Base-by-base conservation (phyloP, 2,888 invertebrate genomes). In the Lithophane leautieri region DNA sequence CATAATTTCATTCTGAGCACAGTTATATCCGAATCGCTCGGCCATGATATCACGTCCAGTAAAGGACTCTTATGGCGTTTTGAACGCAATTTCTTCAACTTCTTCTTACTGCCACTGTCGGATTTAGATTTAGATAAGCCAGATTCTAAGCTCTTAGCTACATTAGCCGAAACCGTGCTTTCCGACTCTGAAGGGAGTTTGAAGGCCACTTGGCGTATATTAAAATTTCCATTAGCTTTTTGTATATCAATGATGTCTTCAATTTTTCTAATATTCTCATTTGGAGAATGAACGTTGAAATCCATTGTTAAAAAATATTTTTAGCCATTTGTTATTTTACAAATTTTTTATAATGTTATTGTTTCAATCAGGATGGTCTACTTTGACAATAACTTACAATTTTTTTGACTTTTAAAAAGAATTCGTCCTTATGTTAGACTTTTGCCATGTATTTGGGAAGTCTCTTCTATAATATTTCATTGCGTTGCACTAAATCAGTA, bases 1-100 rank as follows among this genome's bases (percentile, higher is more conserved):
- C 85, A 93, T 74, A 92, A 90, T 87, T 97, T 96, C 91, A 97
- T 96, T 86, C 97, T 91, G 14, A 97, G 93, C 7, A 97, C 96
- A 0, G 97, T 97, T 73, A 97, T 96, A 89, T 97, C 97, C 0
- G 97, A 97, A 90, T 97, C 97, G 69, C 97, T 97, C 1, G 97
- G 96, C 94, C 97, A 97, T 22, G 97, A 95, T 70, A 94, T 84
- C 12, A 92, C 92, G 72, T 96, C 95, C 2, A 93, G 89, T 12
- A 92, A 69, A 58, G 91, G 92, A 80, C 90, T 92, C 77, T 91
- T 93, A 34, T 87, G 89, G 7, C 92, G 91, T 81, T 92, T 93
- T 2, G 85, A 84, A 25, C 90, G 89, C 34, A 86, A 73, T 81
- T 93, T 94, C 77, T 93, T 94, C 54, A 90, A 85, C 76, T 89